phyloP scores from a whole-genome alignment of 2,797 vertebrate genomes.

The Discoglossus pictus region DNA sequence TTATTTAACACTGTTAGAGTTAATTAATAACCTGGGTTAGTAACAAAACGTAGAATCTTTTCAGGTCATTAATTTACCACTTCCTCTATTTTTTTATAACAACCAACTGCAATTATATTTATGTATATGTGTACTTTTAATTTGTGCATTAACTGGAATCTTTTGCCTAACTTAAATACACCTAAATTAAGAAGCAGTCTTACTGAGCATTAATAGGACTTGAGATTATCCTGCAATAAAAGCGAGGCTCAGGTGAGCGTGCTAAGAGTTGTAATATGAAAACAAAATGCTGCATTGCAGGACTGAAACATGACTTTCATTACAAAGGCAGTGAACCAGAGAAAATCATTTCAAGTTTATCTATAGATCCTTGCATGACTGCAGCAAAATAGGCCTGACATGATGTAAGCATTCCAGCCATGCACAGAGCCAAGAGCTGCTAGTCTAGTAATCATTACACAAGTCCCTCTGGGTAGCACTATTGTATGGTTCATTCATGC shows the following conservation, averaged over 20 bases:
- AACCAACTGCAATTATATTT: no score
- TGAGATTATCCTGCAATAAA: slow-evolving; percentile 2
- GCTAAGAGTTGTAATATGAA: slow-evolving; percentile 7
- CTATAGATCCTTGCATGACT: slow-evolving; percentile 43
- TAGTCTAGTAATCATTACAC: neutral
- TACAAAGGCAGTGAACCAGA: slow-evolving; percentile 37
- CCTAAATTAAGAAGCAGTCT: slow-evolving; percentile 10
- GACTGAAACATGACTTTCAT: slow-evolving; percentile 35
- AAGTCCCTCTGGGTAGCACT: no score
- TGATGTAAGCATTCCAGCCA: slow-evolving; percentile 12
- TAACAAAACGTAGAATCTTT: no score
- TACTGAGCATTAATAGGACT: slow-evolving; percentile 18
- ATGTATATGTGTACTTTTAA: no score
- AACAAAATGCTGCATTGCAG: slow-evolving; percentile 44
- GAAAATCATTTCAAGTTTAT: slow-evolving; percentile 40
- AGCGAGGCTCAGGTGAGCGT: slow-evolving; percentile 6
- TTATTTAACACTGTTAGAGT: no score
- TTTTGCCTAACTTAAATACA: no score
- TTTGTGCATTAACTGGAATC: no score
- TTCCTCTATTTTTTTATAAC: no score
- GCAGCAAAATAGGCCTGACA: slow-evolving; percentile 31
- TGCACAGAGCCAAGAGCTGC: neutral
- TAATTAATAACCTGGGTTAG: no score
- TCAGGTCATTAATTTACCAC: no score
- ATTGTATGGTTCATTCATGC: no score